Percentiles rank a stretch among this genome's conserved stretches.
These are phyloP conservation scores for Tricholauxania praeusta DNA, from an alignment of 2,888 invertebrate species.

Conservation along the genomic window DNA sequence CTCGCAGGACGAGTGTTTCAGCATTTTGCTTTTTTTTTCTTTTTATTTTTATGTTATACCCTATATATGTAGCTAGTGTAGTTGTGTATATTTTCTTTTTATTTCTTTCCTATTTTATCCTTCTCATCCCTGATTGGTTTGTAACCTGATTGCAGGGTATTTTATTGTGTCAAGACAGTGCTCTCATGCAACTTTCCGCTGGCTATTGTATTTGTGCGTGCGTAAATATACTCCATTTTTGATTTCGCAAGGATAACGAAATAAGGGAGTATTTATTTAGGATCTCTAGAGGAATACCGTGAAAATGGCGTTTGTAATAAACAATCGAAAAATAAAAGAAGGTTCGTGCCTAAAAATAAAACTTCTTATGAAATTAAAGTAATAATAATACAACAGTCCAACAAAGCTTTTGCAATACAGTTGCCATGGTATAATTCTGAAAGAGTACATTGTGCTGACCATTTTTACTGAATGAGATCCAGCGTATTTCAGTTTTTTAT, in stretches of 20 bases:
- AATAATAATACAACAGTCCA: background rate
- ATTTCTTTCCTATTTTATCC: background rate
- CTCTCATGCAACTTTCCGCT: slow-evolving; percentile 23
- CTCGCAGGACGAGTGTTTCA: background rate
- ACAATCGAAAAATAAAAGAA: background rate
- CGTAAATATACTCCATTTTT: slow-evolving; percentile 31
- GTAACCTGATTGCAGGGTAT: background rate
- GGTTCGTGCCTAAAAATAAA: too few species aligned
- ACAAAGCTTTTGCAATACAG: background rate
- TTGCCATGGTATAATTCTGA: too few species aligned
- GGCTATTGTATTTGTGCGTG: slow-evolving; percentile 4
- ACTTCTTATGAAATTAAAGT: too few species aligned
- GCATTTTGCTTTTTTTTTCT: background rate
- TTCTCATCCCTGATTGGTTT: slow-evolving; percentile 36
- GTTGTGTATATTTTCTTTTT: background rate
- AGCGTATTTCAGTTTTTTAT: too few species aligned
- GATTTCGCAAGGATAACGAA: slow-evolving; percentile 13
- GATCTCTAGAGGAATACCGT: slow-evolving; percentile 1
- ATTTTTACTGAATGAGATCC: too few species aligned
- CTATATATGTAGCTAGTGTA: background rate
- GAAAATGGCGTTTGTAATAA: slow-evolving; percentile 31
- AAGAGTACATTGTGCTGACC: too few species aligned
- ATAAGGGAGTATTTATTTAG: slow-evolving; percentile 16
- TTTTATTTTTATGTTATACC: background rate
- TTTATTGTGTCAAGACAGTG: slow-evolving; percentile 23